A percentile compares a stretch with the other conserved stretches of the same genome.
phyloP scores from a whole-genome alignment of 1,140 invertebrate species.

The Drosophila virilis region DNA sequence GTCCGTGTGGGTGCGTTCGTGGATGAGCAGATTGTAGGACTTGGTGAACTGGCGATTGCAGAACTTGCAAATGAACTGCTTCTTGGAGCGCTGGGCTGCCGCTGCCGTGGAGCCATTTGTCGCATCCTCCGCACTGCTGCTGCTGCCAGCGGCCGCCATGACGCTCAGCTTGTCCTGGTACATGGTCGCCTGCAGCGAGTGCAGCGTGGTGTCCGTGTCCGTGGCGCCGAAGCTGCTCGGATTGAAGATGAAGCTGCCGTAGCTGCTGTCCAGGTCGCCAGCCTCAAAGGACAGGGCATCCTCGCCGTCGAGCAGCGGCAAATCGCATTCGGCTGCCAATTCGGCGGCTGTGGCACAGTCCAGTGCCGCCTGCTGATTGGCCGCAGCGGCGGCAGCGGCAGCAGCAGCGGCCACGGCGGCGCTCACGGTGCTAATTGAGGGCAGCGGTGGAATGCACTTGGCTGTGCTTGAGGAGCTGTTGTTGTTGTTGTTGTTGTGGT shows the following conservation, averaged over 20 bases:
- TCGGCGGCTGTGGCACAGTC: conserved; percentile 72
- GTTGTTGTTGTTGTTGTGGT: not conserved
- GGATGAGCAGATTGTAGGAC: conserved; percentile 98
- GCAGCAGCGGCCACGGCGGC: conserved; percentile 65
- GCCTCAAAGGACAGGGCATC: conserved; percentile 76
- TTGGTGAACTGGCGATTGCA: conserved; percentile 99
- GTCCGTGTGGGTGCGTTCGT: conserved; percentile 99
- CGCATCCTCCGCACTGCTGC: conserved; percentile 81
- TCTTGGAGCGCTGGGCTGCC: conserved; percentile 89
- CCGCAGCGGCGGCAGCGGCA: conserved; percentile 65
- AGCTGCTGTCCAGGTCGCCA: conserved; percentile 75
- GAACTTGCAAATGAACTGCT: conserved; percentile 99
- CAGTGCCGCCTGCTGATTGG: conserved; percentile 68
- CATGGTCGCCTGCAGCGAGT: conserved; percentile 75
- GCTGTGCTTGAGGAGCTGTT: conserved; percentile 2
- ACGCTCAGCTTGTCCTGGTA: conserved; percentile 80
- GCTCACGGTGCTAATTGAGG: conserved; percentile 74
- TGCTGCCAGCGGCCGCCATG: conserved; percentile 36
- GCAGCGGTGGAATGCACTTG: conserved; percentile 65
- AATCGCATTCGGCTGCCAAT: conserved; percentile 68
- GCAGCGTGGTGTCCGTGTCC: conserved; percentile 61
- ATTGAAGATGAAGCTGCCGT: conserved; percentile 74
- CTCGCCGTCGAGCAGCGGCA: conserved; percentile 65
- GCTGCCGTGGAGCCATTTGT: conserved; percentile 88
- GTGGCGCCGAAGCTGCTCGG: conserved; percentile 46